These are phyloP conservation scores for Girardia tigrina DNA, from an alignment of 2,888 invertebrate genomes.

Conservation along the genomic window DNA sequence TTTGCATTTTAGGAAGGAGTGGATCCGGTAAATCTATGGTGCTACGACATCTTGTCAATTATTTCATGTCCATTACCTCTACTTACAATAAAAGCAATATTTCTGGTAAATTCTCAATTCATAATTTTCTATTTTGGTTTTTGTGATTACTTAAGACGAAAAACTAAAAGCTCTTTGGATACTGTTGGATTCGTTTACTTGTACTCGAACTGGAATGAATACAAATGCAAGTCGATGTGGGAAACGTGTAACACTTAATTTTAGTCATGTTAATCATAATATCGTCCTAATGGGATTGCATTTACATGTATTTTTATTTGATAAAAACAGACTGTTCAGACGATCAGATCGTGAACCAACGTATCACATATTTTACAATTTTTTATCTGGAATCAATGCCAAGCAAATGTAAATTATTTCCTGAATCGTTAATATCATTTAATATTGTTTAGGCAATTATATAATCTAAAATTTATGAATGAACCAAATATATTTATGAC, in stretches of 20 bases:
- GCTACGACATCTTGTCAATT: constrained; percentile 72
- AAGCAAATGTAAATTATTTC: constrained; percentile 54
- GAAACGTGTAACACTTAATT: constrained; percentile 78
- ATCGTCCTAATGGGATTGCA: constrained; percentile 16
- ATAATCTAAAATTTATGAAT: constrained; percentile 64
- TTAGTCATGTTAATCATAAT: constrained; percentile 59
- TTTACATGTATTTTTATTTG: constrained; percentile 60
- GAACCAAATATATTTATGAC: constrained; percentile 68
- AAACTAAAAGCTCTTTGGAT: constrained; percentile 68
- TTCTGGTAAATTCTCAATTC: background rate
- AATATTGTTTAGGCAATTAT: constrained; percentile 59
- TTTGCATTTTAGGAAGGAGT: constrained; percentile 72
- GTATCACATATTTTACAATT: constrained; percentile 60
- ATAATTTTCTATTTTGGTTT: background rate
- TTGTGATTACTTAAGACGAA: constrained; percentile 55
- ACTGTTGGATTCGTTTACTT: constrained; percentile 76
- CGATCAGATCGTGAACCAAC: constrained; percentile 62
- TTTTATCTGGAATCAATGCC: constrained; percentile 63
- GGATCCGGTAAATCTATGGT: constrained; percentile 76
- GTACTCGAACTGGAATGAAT: constrained; percentile 70
- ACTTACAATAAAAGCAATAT: background rate
- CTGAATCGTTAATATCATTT: background rate
- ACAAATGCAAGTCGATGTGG: constrained; percentile 75
- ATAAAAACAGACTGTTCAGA: constrained; percentile 61
- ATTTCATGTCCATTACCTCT: constrained; percentile 53